Base-by-base conservation (phyloP, 1,140 invertebrate genomes). In the Atopsyche davidsoni region DNA sequence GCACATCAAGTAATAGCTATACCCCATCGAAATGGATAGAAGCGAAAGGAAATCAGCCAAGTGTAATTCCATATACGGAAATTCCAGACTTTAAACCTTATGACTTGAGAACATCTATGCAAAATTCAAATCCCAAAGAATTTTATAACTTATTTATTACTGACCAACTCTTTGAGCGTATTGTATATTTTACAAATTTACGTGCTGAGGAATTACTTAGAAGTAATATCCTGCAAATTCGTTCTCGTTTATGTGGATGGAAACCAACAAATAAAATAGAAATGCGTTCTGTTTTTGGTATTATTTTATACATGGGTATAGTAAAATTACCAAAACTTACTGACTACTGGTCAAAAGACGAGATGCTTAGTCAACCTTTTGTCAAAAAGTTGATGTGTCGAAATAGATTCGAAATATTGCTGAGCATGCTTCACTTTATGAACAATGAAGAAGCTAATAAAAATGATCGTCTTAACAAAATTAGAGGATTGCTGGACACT, bases 391-490 rank as follows among this genome's bases (percentile, higher is more conserved):
- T 55, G 21, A 64, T 64, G 54, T 44, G 50, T 46, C 51, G 59
- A 55, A 61, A 67, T 34, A 49, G 62, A 51, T 67, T 65, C 51
- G 46, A 62, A 46, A 23, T 61, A 40, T 36, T 66, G 42, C 46
- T 65, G 41, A 36, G 46, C 34, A 54, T 59, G 10, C 43, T 62
- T 42, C 59, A 64, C 55, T 65, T 64, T 57, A 42, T 24, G 18
- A 32, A 64, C 39, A 62, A 59, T 60, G 38, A 55, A 46, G 36
- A 46, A n/a, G n/a, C n/a, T n/a, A n/a, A n/a, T n/a, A n/a, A n/a
- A n/a, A n/a, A n/a, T n/a, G n/a, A n/a, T n/a, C 34, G 34, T 35
- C 34, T 35, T 35, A 35, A 14, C 34, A 35, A 35, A 35, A 35
- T 35, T 35, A 35, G 34, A 35, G 34, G 16, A 35, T 35, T 35